A percentile compares a stretch with the other conserved stretches of the same genome.
These are phyloP conservation scores for Tetragnatha versicolor DNA, from an alignment of 1,140 invertebrate genomes.

Conservation along the genomic window DNA sequence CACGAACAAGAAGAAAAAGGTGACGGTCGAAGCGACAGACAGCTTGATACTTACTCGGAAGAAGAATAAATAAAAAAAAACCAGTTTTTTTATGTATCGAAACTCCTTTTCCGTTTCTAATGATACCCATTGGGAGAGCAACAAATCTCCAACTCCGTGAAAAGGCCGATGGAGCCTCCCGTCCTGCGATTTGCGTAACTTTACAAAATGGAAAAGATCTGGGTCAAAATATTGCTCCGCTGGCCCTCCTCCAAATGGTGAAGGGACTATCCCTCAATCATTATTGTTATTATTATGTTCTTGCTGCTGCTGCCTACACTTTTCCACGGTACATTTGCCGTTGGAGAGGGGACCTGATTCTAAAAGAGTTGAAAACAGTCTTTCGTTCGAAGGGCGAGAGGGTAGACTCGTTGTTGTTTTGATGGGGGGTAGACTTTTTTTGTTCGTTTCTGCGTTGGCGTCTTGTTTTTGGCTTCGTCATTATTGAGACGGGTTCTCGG, in stretches of 20 bases:
- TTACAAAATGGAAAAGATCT: constrained; percentile 26
- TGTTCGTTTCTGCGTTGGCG: neutral
- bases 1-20: too few species aligned
- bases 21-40: too few species aligned
- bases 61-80: too few species aligned
- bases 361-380: constrained; percentile 23
- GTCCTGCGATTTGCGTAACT: constrained; percentile 22
- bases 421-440: neutral
- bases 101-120: constrained; percentile 1
- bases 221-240: constrained; percentile 26
- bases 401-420: neutral
- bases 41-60: too few species aligned
- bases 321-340: constrained; percentile 30
- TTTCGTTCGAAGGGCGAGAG: neutral
- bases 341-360: neutral
- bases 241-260: constrained; percentile 24
- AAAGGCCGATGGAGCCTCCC: neutral
- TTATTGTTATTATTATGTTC: constrained; percentile 28
- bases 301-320: constrained; percentile 3
- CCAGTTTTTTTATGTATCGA: too few species aligned
- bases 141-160: constrained; percentile 17
- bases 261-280: constrained; percentile 22
- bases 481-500: neutral
- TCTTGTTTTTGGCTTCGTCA: neutral
- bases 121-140: neutral